A percentile compares a stretch with the other conserved stretches of the same genome.
Evolutionary conservation across 2,888 invertebrate species (phyloP).

Genomic region (Frankliniella intonsa): DNA sequence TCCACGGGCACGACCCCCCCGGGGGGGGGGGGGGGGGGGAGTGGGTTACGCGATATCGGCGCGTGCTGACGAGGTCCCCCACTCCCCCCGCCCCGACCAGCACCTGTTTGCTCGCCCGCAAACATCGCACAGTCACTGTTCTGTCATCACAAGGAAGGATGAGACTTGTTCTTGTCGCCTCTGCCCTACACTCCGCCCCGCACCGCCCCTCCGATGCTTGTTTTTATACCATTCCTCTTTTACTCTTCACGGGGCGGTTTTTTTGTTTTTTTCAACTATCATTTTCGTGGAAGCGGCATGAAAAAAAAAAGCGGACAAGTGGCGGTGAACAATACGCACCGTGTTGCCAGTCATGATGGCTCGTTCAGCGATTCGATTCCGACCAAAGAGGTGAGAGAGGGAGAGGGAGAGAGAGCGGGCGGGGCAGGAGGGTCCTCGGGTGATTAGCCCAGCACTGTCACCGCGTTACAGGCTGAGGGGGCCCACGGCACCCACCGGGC

Average conservation of each 20-base stretch:
- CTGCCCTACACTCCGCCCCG: neutral
- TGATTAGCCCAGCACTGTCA: no score
- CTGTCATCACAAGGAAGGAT: constrained; percentile 26
- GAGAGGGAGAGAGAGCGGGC: neutral
- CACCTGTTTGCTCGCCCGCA: constrained; percentile 12
- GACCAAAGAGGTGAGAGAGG: no score
- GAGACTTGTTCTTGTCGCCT: neutral
- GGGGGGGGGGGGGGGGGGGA: no score
- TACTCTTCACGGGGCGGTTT: neutral
- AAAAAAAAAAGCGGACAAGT: constrained; percentile 29
- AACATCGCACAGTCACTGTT: constrained; percentile 16
- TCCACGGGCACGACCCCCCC: neutral
- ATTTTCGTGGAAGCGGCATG: constrained; percentile 7
- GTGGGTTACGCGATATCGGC: neutral
- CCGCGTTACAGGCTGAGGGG: neutral
- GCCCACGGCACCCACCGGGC: no score
- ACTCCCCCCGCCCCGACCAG: neutral
- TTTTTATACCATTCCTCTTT: neutral
- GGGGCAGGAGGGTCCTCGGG: neutral
- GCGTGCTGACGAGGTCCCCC: constrained; percentile 12
- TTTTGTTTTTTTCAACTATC: neutral
- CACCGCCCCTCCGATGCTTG: neutral
- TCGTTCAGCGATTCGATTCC: neutral
- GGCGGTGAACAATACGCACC: constrained; percentile 11
- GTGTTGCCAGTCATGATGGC: constrained; percentile 15